phyloP scores from a whole-genome alignment of 1,140 invertebrate genomes.

The Drosophila lacertosa region DNA sequence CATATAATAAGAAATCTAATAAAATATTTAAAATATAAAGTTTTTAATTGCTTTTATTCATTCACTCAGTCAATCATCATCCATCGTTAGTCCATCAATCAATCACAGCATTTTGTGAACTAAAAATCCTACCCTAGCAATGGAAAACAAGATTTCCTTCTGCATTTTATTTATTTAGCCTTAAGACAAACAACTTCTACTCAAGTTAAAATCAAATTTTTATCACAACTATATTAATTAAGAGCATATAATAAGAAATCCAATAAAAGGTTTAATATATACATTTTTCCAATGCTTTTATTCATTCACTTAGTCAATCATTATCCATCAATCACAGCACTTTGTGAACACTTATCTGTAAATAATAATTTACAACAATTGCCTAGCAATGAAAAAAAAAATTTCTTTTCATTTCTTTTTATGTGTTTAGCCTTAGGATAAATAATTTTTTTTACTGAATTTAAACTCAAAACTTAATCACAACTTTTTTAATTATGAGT shows the following conservation, averaged over 20 bases:
- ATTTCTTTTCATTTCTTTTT: background rate
- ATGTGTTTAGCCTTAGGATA: background rate
- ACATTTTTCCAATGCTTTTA: background rate
- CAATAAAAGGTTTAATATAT: slow-evolving; percentile 1
- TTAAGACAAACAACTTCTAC: background rate
- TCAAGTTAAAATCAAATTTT: slow-evolving; percentile 42
- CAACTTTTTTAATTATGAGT: slow-evolving; percentile 18
- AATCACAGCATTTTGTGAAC: background rate
- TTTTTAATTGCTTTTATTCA: background rate
- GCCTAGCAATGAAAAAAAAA: slow-evolving; percentile 11
- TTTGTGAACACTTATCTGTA: background rate
- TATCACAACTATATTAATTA: slow-evolving; percentile 21
- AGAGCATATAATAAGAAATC: slow-evolving; percentile 1
- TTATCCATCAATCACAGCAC: background rate
- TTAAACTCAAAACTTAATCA: slow-evolving; percentile 41
- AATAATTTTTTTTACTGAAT: slow-evolving; percentile 7
- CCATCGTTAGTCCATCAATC: background rate
- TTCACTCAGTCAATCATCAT: background rate
- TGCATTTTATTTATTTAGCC: background rate
- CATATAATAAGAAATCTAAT: slow-evolving; percentile 7
- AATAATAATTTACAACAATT: background rate
- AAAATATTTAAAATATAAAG: background rate
- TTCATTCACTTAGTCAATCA: too few relatives aligned
- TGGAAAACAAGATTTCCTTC: background rate
- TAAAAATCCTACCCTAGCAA: too few relatives aligned